phyloP scores from a whole-genome alignment of 2,797 vertebrate genomes.

The Crenichthys baileyi region DNA sequence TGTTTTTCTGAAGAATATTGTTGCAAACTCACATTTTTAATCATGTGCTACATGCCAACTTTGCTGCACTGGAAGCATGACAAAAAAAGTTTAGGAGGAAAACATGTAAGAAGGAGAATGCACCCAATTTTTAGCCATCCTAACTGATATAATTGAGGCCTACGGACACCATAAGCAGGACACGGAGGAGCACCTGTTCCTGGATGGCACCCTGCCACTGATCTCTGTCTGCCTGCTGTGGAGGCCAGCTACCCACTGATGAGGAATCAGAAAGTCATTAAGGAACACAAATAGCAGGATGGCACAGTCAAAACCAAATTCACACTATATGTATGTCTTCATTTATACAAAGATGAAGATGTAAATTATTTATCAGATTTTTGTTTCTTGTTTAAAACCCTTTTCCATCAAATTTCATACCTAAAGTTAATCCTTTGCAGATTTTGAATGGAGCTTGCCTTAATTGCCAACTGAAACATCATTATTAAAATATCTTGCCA shows the following conservation, averaged over 20 bases:
- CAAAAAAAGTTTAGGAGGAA: background rate
- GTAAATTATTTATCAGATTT: constrained; percentile 30
- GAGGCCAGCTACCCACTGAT: constrained; percentile 85
- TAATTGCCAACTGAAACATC: background rate
- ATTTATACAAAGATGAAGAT: constrained; percentile 43
- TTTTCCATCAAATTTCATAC: background rate
- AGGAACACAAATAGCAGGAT: constrained; percentile 85
- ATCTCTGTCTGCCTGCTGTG: constrained; percentile 83
- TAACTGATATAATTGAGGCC: constrained; percentile 73
- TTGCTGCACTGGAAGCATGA: background rate
- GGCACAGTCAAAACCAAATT: constrained; percentile 65
- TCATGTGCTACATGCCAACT: background rate
- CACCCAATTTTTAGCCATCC: constrained; percentile 58
- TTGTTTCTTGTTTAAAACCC: background rate
- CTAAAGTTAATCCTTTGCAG: too few relatives aligned
- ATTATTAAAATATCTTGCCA: background rate
- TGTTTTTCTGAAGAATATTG: background rate
- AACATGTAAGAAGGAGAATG: constrained; percentile 3
- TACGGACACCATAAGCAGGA: constrained; percentile 73
- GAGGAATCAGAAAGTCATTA: constrained; percentile 88
- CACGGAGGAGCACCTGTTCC: constrained; percentile 78
- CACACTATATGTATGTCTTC: constrained; percentile 55
- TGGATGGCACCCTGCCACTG: constrained; percentile 77
- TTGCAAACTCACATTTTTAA: background rate
- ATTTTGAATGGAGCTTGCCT: too few relatives aligned